Percentiles rank a stretch among this genome's conserved stretches.
Conservation (phyloP, 2,888 invertebrate genomes). For the Taphrorychus bicolor region DNA sequence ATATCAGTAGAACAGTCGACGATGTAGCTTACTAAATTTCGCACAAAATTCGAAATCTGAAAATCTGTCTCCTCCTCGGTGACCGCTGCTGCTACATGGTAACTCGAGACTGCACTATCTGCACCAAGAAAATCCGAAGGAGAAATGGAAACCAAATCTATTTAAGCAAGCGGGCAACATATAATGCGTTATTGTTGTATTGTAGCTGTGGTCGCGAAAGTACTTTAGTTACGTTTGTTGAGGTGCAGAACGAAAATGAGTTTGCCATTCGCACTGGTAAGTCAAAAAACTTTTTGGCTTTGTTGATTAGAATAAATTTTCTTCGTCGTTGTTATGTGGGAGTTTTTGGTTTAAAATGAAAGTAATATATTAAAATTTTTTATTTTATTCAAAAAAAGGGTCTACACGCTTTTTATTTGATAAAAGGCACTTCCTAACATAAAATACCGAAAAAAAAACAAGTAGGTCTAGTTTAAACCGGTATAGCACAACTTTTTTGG, state of each 20-base stretch:
- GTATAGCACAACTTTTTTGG: too few species aligned
- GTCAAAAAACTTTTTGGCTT: conserved; percentile 26
- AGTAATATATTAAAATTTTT: too few species aligned
- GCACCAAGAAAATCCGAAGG: conserved; percentile 15
- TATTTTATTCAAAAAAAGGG: too few species aligned
- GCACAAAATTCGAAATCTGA: not conserved
- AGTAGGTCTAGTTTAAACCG: too few species aligned
- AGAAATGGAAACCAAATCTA: conserved; percentile 38
- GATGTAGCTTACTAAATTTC: too few species aligned
- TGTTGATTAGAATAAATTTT: conserved; percentile 20
- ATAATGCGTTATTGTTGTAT: conserved; percentile 25
- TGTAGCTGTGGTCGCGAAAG: conserved; percentile 12
- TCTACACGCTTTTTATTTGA: too few species aligned
- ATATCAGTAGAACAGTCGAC: too few species aligned
- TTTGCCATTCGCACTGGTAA: conserved; percentile 32
- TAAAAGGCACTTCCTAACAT: too few species aligned
- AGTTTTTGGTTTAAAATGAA: too few species aligned
- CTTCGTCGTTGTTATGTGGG: conserved; percentile 19
- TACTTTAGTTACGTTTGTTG: not conserved
- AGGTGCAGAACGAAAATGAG: conserved; percentile 23
- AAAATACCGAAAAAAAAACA: too few species aligned
- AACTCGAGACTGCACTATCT: not conserved
- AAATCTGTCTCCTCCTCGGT: not conserved
- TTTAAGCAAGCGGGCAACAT: conserved; percentile 28
- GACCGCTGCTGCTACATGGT: not conserved